Evolutionary conservation across 2,888 invertebrate genomes (phyloP).

Genomic region (Polymixis flavicincta): DNA sequence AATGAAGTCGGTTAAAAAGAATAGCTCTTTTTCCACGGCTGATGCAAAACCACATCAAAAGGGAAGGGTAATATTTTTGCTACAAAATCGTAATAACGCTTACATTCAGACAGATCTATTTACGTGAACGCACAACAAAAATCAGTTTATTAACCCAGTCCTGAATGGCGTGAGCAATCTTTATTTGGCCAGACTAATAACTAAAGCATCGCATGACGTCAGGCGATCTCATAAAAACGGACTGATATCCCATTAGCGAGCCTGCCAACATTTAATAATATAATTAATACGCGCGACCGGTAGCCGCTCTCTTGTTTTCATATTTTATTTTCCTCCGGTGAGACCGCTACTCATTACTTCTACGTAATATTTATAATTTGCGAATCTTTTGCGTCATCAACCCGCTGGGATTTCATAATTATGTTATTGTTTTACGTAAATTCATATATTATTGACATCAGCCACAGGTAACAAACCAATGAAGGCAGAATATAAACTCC

Average conservation of each 20-base stretch:
- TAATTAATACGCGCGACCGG: constrained; percentile 46
- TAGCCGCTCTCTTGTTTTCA: constrained; percentile 16
- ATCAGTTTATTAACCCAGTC: neutral
- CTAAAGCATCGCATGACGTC: constrained; percentile 43
- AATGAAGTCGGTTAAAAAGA: neutral
- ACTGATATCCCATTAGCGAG: constrained; percentile 34
- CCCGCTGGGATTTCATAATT: constrained; percentile 5
- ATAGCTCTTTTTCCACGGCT: no score
- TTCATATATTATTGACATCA: constrained; percentile 5
- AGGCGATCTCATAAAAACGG: constrained; percentile 24
- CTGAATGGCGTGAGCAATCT: constrained; percentile 23
- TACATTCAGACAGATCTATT: neutral
- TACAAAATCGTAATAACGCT: neutral
- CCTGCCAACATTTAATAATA: constrained; percentile 42
- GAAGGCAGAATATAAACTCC: neutral
- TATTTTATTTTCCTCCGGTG: constrained; percentile 27
- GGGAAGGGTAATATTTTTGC: neutral
- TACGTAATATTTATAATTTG: constrained; percentile 25
- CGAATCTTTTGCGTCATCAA: constrained; percentile 14
- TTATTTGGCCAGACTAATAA: constrained; percentile 22
- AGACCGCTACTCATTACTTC: constrained; percentile 28
- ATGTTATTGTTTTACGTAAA: constrained; percentile 6
- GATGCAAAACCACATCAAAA: neutral
- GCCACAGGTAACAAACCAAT: neutral
- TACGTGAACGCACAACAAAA: neutral